Evolutionary conservation across 2,113 vertebrate genomes (phyloP).

Genomic region (Platichthys stellatus): DNA sequence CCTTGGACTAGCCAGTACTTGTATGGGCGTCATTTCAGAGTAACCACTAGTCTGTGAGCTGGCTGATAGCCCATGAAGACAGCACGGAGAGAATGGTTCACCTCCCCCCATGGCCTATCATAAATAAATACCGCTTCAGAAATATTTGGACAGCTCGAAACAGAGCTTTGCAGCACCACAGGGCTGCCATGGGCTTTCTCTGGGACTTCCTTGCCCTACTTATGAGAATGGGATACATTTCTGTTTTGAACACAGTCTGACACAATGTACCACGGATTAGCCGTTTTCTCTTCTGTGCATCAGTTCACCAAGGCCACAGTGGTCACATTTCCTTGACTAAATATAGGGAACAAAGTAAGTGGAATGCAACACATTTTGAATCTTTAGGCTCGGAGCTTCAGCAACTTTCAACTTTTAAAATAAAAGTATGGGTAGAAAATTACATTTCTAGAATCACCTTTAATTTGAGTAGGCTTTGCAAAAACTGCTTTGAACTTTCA

Average conservation of each 20-base stretch:
- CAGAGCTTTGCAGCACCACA: constrained; percentile 60
- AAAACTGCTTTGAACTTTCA: neutral
- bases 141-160: constrained; percentile 76
- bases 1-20: constrained; percentile 57
- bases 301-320: neutral
- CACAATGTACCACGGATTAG: constrained; percentile 21
- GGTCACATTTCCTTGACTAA: constrained; percentile 6
- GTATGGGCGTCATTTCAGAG: constrained; percentile 65
- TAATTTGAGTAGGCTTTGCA: too few relatives aligned
- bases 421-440: neutral
- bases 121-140: constrained; percentile 79
- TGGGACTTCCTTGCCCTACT: constrained; percentile 72
- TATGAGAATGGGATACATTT: constrained; percentile 55
- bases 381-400: neutral
- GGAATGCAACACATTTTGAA: neutral
- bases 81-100: constrained; percentile 60
- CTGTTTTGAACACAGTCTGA: constrained; percentile 54
- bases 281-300: constrained; percentile 11
- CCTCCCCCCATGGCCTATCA: constrained; percentile 69
- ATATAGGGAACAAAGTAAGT: neutral
- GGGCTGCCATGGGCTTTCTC: constrained; percentile 64
- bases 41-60: constrained; percentile 63
- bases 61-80: constrained; percentile 62
- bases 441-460: neutral
- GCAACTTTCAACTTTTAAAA: neutral